A percentile compares a stretch with the other conserved stretches of the same genome.
phyloP scores from a whole-genome alignment of 2,888 invertebrate genomes.

The Hypomecis punctinalis region DNA sequence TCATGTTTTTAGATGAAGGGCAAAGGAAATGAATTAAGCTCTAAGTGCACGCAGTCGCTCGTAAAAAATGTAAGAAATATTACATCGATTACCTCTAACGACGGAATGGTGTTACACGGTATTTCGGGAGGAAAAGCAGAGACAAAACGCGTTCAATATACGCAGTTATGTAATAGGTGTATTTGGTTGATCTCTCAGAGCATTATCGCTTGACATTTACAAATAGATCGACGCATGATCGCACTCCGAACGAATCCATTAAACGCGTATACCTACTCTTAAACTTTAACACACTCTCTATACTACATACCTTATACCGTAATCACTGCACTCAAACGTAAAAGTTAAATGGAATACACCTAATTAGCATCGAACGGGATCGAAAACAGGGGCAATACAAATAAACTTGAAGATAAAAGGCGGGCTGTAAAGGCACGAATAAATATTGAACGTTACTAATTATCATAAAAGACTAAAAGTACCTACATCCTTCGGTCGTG shows the following conservation, averaged over 20 bases:
- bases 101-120: slow-evolving; percentile 63
- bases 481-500: slow-evolving; percentile 64
- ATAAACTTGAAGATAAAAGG: slow-evolving; percentile 78
- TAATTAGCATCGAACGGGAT: slow-evolving; percentile 66
- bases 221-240: slow-evolving; percentile 35
- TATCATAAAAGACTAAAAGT: slow-evolving; percentile 72
- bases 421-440: slow-evolving; percentile 69
- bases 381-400: slow-evolving; percentile 68
- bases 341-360: slow-evolving; percentile 55
- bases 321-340: slow-evolving; percentile 51
- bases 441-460: slow-evolving; percentile 80
- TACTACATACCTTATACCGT: slow-evolving; percentile 27
- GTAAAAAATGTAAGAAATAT: slow-evolving; percentile 80
- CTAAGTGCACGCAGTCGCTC: slow-evolving; percentile 66
- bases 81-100: slow-evolving; percentile 74
- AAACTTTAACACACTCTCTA: slow-evolving; percentile 31
- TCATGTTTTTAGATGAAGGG: slow-evolving; percentile 71
- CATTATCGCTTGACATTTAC: slow-evolving; percentile 33
- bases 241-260: slow-evolving; percentile 27
- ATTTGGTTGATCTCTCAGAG: slow-evolving; percentile 40
- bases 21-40: slow-evolving; percentile 71
- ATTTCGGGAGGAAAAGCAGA: slow-evolving; percentile 47
- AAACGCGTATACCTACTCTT: slow-evolving; percentile 27
- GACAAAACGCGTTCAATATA: slow-evolving; percentile 29
- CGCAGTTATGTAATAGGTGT: slow-evolving; percentile 26